Conservation (phyloP, 2,113 vertebrate genomes). For the Urocitellus parryii region DNA sequence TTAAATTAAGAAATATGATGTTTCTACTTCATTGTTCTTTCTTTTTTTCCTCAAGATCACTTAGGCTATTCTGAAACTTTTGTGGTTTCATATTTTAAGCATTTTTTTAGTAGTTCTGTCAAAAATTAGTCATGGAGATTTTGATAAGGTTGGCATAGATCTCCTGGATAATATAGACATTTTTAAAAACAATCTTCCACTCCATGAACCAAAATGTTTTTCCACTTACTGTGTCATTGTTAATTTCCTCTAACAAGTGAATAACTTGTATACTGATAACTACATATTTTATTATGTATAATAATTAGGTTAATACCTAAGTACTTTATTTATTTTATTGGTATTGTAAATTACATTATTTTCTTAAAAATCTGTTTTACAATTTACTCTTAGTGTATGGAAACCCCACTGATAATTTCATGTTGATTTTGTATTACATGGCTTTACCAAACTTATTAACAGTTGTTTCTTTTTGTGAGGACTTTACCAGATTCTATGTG, state of each 20-base stretch:
- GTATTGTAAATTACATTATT: neutral
- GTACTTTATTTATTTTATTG: no score
- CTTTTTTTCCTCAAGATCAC: neutral
- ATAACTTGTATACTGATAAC: no score
- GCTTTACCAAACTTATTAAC: neutral
- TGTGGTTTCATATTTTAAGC: neutral
- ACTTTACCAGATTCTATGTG: neutral
- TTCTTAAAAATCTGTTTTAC: neutral
- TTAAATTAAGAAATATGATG: neutral
- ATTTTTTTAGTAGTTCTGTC: neutral
- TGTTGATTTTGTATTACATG: no score
- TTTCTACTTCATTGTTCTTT: neutral
- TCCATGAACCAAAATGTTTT: neutral
- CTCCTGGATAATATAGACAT: no score
- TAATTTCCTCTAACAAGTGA: no score
- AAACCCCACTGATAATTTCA: neutral
- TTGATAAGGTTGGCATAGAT: neutral
- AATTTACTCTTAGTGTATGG: neutral
- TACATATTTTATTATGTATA: no score
- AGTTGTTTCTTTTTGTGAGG: neutral
- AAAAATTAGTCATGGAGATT: neutral
- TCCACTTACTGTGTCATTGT: neutral
- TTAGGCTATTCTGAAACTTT: neutral
- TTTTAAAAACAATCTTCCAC: neutral
- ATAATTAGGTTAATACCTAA: no score